A percentile compares a stretch with the other conserved stretches of the same genome.
These are phyloP conservation scores for Gobio gobio DNA, from an alignment of 2,113 vertebrate species.

Conservation along the genomic window DNA sequence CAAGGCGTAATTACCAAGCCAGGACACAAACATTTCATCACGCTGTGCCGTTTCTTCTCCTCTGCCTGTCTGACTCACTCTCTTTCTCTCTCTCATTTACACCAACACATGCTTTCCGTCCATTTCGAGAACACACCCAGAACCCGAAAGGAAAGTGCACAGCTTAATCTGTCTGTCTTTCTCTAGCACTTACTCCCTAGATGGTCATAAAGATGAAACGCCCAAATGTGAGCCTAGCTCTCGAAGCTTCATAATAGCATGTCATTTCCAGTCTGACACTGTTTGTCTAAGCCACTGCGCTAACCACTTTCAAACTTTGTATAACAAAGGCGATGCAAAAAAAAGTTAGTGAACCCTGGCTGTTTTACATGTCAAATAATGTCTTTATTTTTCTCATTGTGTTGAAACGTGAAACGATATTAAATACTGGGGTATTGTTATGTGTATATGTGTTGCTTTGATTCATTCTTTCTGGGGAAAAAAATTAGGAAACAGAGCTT, in stretches of 20 bases:
- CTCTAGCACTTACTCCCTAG: slow-evolving; percentile 23
- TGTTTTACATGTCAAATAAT: not conserved
- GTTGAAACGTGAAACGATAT: not conserved
- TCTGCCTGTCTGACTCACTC: slow-evolving; percentile 21
- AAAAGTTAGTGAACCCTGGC: not conserved
- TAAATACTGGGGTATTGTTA: not conserved
- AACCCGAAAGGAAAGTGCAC: slow-evolving; percentile 24
- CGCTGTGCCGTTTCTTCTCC: slow-evolving; percentile 38
- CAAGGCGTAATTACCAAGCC: slow-evolving; percentile 43
- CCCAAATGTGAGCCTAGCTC: slow-evolving; percentile 24
- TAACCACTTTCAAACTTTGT: not conserved
- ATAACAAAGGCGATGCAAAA: not conserved
- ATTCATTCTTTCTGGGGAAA: not conserved
- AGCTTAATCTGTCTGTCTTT: slow-evolving; percentile 18
- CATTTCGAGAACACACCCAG: slow-evolving; percentile 42
- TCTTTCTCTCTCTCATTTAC: slow-evolving; percentile 48
- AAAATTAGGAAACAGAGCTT: not conserved
- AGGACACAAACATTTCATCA: slow-evolving; percentile 55
- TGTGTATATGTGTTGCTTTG: not conserved
- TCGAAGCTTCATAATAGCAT: slow-evolving; percentile 21
- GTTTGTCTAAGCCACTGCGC: slow-evolving; percentile 11
- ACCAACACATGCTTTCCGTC: slow-evolving; percentile 49
- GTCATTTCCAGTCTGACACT: not conserved
- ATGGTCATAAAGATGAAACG: slow-evolving; percentile 36
- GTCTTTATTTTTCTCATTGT: not conserved